phyloP scores from a whole-genome alignment of 2,113 vertebrate species.

The Gymnogyps californianus region DNA sequence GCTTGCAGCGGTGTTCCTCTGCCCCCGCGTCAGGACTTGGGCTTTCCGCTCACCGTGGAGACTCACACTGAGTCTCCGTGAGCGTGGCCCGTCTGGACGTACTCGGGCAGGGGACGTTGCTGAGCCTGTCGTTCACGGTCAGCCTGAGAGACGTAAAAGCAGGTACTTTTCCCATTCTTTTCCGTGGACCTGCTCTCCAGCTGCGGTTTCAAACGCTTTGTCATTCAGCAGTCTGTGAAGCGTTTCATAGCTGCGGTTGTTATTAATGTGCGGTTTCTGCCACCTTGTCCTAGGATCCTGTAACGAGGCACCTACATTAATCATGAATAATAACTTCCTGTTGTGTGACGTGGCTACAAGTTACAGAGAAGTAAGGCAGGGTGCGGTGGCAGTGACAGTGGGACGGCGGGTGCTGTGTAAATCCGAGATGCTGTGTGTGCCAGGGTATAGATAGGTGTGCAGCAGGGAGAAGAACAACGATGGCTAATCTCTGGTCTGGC shows the following conservation, averaged over 20 bases:
- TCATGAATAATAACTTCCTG: accelerated
- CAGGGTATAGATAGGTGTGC: accelerated
- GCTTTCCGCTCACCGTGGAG: accelerated
- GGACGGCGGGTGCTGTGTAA: accelerated
- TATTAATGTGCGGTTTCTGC: accelerated
- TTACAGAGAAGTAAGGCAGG: accelerated
- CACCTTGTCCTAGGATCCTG: background rate
- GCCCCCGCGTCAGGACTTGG: background rate
- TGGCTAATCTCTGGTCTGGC: background rate
- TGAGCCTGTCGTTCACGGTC: accelerated
- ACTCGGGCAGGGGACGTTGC: accelerated
- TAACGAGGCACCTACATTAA: accelerated
- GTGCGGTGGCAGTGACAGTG: accelerated
- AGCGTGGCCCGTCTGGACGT: accelerated
- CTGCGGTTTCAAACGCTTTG: accelerated
- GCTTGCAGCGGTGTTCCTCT: accelerated
- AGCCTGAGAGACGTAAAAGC: background rate
- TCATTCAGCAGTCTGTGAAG: background rate
- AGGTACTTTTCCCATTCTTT: accelerated
- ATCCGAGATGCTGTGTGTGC: accelerated
- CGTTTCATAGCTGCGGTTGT: accelerated
- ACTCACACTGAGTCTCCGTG: accelerated
- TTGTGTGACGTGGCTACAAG: accelerated
- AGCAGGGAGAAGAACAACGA: accelerated
- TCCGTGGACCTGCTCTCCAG: background rate